phyloP scores from a whole-genome alignment of 2,797 vertebrate genomes.

The Cirrhinus mrigala region DNA sequence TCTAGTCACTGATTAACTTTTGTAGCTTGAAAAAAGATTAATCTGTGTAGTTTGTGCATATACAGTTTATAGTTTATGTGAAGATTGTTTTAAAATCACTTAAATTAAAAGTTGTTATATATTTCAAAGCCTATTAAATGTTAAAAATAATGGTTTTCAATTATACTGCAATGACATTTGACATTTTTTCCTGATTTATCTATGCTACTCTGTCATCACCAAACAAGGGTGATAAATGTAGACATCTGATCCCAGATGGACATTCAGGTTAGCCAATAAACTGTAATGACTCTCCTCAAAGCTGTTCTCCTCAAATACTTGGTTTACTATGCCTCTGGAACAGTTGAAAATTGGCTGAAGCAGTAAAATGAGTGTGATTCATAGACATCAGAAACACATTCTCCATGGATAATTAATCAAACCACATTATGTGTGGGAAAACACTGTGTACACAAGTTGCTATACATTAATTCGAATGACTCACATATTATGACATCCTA shows the following conservation, averaged over 20 bases:
- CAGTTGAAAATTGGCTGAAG: not conserved
- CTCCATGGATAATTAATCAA: constrained; percentile 12
- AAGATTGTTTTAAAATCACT: too few relatives aligned
- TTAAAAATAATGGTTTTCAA: too few relatives aligned
- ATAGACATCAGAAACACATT: not conserved
- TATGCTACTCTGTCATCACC: constrained; percentile 90
- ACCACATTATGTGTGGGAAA: not conserved
- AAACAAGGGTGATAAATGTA: constrained; percentile 89
- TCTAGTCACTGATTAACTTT: too few relatives aligned
- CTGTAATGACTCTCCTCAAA: not conserved
- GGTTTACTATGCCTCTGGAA: not conserved
- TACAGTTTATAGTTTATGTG: too few relatives aligned
- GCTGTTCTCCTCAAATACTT: not conserved
- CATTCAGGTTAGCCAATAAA: constrained; percentile 84
- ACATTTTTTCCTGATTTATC: constrained; percentile 60
- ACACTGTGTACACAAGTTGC: not conserved
- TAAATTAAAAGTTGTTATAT: too few relatives aligned
- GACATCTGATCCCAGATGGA: constrained; percentile 96
- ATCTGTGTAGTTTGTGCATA: too few relatives aligned
- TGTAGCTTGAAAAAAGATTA: too few relatives aligned
- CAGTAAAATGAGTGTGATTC: not conserved
- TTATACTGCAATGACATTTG: too few relatives aligned
- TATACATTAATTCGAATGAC: constrained; percentile 12
- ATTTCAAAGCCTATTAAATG: too few relatives aligned
- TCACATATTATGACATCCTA: not conserved